These are phyloP conservation scores for Triplophysa dalaica DNA, from an alignment of 2,113 vertebrate genomes.

Conservation along the genomic window DNA sequence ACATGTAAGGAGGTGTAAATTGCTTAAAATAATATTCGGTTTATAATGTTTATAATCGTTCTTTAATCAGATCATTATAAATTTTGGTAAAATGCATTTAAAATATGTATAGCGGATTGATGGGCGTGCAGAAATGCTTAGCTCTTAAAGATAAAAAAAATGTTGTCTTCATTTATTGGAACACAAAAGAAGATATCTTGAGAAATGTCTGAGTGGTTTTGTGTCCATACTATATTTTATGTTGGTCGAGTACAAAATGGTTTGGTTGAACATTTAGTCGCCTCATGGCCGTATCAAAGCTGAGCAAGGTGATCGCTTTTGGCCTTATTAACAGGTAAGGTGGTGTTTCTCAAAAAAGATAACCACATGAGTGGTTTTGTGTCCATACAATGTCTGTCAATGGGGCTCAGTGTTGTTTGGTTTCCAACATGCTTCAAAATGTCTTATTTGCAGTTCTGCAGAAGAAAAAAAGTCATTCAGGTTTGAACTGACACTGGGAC, in stretches of 20 bases:
- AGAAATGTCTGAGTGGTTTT: too few species aligned
- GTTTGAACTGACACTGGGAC: too few species aligned
- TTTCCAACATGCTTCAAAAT: too few species aligned
- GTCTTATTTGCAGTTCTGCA: too few species aligned
- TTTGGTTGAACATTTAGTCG: conserved; percentile 81
- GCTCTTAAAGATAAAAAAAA: too few species aligned
- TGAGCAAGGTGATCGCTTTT: not conserved
- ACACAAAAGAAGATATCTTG: too few species aligned
- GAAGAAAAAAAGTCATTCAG: too few species aligned
- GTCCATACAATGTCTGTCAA: too few species aligned
- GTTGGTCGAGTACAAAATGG: conserved; percentile 77
- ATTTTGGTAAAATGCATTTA: not conserved
- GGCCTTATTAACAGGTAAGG: conserved; percentile 26
- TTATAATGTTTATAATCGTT: not conserved
- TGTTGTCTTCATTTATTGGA: too few species aligned
- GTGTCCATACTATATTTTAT: conserved; percentile 77
- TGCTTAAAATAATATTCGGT: not conserved
- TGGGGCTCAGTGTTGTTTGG: too few species aligned
- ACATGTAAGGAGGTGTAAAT: conserved; percentile 32
- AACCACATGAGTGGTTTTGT: too few species aligned
- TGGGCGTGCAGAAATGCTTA: not conserved
- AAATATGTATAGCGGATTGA: not conserved
- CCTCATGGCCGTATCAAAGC: conserved; percentile 67
- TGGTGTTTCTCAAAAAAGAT: not conserved
- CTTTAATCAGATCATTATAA: not conserved